Evolutionary conservation across 64 coral and sea anemone species (phyloP).

Genomic region (Anthopleura sola): DNA sequence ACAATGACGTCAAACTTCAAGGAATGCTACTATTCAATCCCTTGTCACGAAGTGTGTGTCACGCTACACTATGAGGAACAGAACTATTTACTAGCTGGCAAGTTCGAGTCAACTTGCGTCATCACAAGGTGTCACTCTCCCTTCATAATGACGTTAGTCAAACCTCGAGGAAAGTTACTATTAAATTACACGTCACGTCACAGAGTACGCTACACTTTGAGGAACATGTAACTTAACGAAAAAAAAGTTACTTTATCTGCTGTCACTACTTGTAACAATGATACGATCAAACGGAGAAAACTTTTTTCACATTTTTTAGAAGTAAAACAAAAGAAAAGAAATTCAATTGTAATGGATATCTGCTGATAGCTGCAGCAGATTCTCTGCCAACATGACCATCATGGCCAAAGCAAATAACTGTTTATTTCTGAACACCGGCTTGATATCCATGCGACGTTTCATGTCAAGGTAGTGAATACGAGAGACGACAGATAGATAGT

Average conservation of each 20-base stretch:
- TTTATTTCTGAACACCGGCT: not conserved
- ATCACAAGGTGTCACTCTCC: not conserved
- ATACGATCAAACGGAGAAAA: no score
- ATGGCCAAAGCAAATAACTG: no score
- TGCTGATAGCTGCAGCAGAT: no score
- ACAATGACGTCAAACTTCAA: not conserved
- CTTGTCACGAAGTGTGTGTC: not conserved
- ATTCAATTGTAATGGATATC: no score
- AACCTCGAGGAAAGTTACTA: not conserved
- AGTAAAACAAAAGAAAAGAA: no score
- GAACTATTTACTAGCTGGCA: no score
- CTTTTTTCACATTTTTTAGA: no score
- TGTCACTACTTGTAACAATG: no score
- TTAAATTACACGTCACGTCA: not conserved
- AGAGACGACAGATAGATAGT: not conserved
- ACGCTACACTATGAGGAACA: not conserved
- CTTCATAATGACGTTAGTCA: not conserved
- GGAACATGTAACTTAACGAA: not conserved
- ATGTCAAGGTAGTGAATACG: not conserved
- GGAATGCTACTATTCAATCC: not conserved
- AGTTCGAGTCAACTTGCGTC: no score
- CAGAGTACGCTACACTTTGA: not conserved
- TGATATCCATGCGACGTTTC: not conserved
- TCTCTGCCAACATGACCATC: no score
- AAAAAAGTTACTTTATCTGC: no score